Evolutionary conservation across 2,797 vertebrate genomes (phyloP).

Genomic region (Mycteria americana): DNA sequence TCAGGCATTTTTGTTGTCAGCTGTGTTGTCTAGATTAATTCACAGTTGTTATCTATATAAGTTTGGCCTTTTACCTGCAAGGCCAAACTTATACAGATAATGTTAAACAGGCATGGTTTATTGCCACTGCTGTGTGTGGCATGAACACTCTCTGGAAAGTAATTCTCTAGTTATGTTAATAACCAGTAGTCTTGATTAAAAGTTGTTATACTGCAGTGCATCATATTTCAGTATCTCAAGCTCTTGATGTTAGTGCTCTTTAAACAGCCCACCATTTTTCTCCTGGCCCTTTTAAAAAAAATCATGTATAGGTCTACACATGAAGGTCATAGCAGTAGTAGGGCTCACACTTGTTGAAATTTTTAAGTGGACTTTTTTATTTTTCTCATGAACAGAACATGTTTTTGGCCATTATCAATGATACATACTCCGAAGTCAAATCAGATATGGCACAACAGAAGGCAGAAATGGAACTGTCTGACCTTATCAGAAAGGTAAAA

Average conservation of each 20-base stretch:
- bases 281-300: background rate
- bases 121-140: background rate
- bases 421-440: constrained; percentile 96
- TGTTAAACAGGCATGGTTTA: background rate
- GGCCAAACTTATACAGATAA: background rate
- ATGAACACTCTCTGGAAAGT: background rate
- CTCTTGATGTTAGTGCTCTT: background rate
- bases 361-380: background rate
- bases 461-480: constrained; percentile 94
- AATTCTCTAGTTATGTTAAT: background rate
- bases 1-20: background rate
- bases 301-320: background rate
- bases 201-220: background rate
- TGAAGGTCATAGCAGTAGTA: background rate
- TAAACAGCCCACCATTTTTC: background rate
- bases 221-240: background rate
- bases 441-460: constrained; percentile 96
- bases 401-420: constrained; percentile 98
- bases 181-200: background rate
- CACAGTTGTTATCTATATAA: background rate
- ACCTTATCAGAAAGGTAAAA: constrained; percentile 95
- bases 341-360: background rate
- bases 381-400: constrained; percentile 85
- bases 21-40: background rate
- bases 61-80: background rate